Base-by-base conservation (phyloP, 2,888 invertebrate species). In the Folsomia candida region DNA sequence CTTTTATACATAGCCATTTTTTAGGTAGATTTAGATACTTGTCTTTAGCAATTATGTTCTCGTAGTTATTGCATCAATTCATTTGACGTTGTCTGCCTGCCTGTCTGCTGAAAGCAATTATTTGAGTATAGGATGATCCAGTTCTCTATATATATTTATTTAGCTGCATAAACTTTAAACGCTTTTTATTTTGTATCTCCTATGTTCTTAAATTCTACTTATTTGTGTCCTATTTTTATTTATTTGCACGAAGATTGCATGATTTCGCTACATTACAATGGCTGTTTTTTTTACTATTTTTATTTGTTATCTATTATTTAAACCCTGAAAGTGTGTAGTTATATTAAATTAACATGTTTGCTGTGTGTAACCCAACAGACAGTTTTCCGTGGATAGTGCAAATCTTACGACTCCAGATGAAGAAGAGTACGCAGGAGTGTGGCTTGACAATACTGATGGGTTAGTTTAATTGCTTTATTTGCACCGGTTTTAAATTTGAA, bases 391-490 rank as follows among this genome's bases (percentile, higher is more conserved):
- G 26, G 79, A 78, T 62, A 78, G 78, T 72, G 74, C 76, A 3
- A 76, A 76, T 66, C 68, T 66, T 6, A 72, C 75, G 0, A 79
- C 76, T 20, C 78, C 78, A 0, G 79, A 79, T 51, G 79, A 77
- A 26, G 78, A 78, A 29, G 78, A 79, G 58, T 74, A 74, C 65
- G 74, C 77, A n/a, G 78, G 76, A 1, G 79, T 78, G 3, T 79
- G 79, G 79, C 64, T 79, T 20, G 79, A 76, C 1, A 71, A 76
- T 20, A n/a, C 54, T 20, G 22, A 54, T n/a, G 54, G 37, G 18
- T 54, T 54, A 6, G 54, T 54, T 6, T 47, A 11, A 11, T 47
- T 47, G 9, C 47, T 47, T 47, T 47, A 18, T 18, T 11, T 47
- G 47, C 47, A 11, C 9, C 18, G 9, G 47, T 47, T 47, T 47